phyloP scores from a whole-genome alignment of 2,797 vertebrate species.

The Fringilla coelebs region DNA sequence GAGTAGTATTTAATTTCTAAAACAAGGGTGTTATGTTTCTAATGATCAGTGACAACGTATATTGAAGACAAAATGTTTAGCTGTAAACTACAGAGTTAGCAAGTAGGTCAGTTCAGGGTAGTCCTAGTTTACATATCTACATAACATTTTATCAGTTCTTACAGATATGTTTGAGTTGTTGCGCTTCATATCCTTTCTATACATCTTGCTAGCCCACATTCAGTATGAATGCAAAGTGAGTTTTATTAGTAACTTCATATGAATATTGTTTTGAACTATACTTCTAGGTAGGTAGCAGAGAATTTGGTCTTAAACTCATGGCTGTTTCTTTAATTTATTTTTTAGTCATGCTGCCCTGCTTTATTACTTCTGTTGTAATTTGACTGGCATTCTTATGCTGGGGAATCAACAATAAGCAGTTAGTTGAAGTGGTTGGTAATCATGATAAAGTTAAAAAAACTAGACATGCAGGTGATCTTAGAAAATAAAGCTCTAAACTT shows the following conservation, averaged over 20 bases:
- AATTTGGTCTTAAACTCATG: background rate
- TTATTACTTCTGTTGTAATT: background rate
- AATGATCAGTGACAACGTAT: background rate
- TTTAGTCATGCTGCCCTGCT: background rate
- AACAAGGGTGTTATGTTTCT: background rate
- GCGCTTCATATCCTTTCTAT: background rate
- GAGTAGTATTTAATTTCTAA: background rate
- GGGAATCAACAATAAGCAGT: background rate
- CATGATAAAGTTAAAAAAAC: background rate
- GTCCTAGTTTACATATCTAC: background rate
- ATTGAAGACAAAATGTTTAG: background rate
- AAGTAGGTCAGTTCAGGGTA: background rate
- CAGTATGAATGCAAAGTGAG: background rate
- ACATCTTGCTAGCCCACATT: background rate
- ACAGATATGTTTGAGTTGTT: background rate
- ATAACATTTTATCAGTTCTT: background rate
- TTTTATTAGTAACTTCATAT: background rate
- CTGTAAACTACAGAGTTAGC: background rate
- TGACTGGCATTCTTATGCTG: background rate
- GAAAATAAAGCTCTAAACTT: background rate
- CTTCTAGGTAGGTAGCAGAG: background rate
- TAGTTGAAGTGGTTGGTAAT: background rate
- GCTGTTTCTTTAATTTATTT: background rate
- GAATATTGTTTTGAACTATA: background rate
- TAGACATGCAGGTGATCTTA: background rate